phyloP scores from a whole-genome alignment of 2,113 vertebrate species.

The Sminthopsis crassicaudata region DNA sequence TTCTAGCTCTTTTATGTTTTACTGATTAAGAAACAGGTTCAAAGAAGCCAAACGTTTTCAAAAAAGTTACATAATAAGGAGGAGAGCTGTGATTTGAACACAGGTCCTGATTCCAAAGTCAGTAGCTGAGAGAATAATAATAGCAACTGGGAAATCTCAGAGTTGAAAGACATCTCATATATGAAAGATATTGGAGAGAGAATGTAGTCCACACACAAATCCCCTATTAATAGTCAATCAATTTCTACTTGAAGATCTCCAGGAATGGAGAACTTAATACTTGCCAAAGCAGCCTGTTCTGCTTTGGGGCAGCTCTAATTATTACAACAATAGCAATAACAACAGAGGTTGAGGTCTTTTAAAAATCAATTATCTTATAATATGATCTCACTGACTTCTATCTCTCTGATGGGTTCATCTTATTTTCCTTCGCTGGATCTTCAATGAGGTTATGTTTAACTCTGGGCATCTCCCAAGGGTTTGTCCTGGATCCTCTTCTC shows the following conservation, averaged over 20 bases:
- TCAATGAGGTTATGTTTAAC: too few relatives aligned
- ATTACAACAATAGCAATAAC: neutral
- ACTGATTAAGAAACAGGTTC: neutral
- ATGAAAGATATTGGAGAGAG: neutral
- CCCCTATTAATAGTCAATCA: neutral
- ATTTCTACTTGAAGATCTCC: neutral
- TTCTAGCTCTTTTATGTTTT: neutral
- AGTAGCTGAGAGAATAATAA: neutral
- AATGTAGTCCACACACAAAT: neutral
- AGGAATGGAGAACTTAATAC: neutral
- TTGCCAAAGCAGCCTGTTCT: neutral
- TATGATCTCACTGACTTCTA: neutral
- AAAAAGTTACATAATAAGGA: neutral
- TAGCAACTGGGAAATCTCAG: neutral
- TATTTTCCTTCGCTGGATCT: too few relatives aligned
- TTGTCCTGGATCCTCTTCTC: too few relatives aligned
- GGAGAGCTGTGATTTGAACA: neutral
- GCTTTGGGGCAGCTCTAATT: too few relatives aligned
- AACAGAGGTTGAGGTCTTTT: neutral
- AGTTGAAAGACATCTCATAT: too few relatives aligned
- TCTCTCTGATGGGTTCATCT: neutral
- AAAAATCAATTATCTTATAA: neutral
- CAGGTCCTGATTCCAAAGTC: neutral
- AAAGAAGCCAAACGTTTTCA: neutral
- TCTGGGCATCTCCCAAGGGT: too few relatives aligned